Conservation (phyloP, 1,140 invertebrate species). For the Bombus difficillimus region DNA sequence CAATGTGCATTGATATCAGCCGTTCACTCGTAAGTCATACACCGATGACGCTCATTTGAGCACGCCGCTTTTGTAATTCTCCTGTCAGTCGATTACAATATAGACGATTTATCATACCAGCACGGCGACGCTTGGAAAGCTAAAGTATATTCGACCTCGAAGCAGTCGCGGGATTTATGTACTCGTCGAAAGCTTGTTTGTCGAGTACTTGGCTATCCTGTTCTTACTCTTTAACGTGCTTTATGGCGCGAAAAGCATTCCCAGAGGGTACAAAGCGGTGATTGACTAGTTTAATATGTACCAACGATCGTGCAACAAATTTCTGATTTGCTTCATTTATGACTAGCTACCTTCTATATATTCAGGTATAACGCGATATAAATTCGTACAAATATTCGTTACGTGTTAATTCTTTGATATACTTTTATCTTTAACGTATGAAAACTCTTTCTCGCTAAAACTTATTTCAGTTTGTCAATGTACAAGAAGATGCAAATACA, state of each 20-base stretch:
- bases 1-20: slow-evolving; percentile 71
- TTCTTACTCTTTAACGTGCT: slow-evolving; percentile 9
- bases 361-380: no score
- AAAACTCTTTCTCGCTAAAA: no score
- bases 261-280: neutral
- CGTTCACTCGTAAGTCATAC: slow-evolving; percentile 66
- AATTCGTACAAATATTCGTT: no score
- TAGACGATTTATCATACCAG: slow-evolving; percentile 64
- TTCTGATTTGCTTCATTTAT: neutral
- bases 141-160: slow-evolving; percentile 17
- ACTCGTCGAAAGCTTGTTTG: slow-evolving; percentile 7
- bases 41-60: slow-evolving; percentile 63
- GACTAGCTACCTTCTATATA: no score
- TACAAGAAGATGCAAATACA: no score
- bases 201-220: neutral
- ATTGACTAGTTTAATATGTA: neutral
- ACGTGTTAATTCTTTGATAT: no score
- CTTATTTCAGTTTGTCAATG: no score
- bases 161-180: neutral
- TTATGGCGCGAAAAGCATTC: neutral
- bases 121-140: slow-evolving; percentile 41
- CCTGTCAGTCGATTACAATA: slow-evolving; percentile 58
- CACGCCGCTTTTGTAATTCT: slow-evolving; percentile 51
- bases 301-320: neutral
- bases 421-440: no score